Percentiles rank a stretch among this genome's conserved stretches.
Conservation (phyloP, 2,797 vertebrate genomes). For the Tauraco hartlaubi region DNA sequence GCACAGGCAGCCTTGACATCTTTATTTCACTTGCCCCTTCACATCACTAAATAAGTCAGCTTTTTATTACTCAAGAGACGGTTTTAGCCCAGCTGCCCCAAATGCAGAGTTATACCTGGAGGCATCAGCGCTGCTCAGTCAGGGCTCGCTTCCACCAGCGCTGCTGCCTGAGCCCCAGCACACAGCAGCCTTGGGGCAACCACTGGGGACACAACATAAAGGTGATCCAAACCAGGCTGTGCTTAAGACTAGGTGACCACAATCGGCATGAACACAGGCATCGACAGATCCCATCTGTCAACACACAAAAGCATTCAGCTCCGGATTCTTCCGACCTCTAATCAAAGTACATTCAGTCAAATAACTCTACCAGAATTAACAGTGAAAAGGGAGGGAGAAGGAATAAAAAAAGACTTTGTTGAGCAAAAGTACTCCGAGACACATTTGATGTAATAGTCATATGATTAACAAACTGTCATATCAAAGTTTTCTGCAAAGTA, state of each 20-base stretch:
- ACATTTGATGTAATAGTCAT: slow-evolving; percentile 79
- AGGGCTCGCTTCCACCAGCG: not conserved
- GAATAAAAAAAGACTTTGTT: slow-evolving; percentile 61
- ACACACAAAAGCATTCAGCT: not conserved
- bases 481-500: slow-evolving; percentile 81
- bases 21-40: not conserved
- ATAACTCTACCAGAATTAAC: slow-evolving; percentile 53
- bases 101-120: not conserved
- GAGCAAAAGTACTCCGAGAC: slow-evolving; percentile 70
- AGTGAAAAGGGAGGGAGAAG: not conserved
- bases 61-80: not conserved
- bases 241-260: not conserved
- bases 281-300: not conserved
- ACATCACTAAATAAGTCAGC: not conserved
- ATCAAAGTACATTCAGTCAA: slow-evolving; percentile 6
- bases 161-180: not conserved
- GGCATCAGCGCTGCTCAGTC: not conserved
- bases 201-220: not conserved
- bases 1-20: not conserved
- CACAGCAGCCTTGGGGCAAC: not conserved
- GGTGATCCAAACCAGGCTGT: not conserved
- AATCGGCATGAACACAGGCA: not conserved
- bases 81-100: not conserved
- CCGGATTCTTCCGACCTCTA: not conserved
- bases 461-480: slow-evolving; percentile 85